Evolutionary conservation across 2,888 invertebrate species (phyloP), one percentile per base, ranked within the genome.

Genomic region (Eucera pruinosa): DNA sequence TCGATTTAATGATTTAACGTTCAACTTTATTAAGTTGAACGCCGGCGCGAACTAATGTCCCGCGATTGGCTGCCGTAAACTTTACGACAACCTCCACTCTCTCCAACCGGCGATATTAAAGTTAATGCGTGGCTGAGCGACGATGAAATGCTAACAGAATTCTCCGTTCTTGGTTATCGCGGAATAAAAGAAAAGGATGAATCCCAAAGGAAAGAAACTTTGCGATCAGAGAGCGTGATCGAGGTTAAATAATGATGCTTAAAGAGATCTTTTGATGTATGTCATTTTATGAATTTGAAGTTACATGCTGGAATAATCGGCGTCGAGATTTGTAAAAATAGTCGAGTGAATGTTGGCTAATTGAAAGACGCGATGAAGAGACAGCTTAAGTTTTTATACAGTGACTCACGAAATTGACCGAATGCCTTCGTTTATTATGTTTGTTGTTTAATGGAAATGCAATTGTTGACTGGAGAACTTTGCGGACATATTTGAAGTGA

Each of bases 1-100:
- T 76, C 77, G 75, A 77, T 82, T 84, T 75, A 82, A 84, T 82
- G 78, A 75, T 82, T 82, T 72, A 75, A 76, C 69, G 69, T 55
- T 62, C 33, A 61, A 81, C 72, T 83, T 74, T 66, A 82, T 82
- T 73, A 68, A 75, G 57, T 78, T 52, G 47, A 48, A 80, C 54
- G 55, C 55, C n/a, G 36, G 64, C 50, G 77, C 48, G 60, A 72
- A 68, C 79, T 64, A 72, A 64, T 64, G 66, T 64, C 60, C 43
- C 54, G 18, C 65, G 78, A 73, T 78, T 39, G 45, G 30, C 47
- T 47, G 67, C 33, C 55, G 64, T 60, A 66, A 77, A 79, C 23
- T 79, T 79, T 76, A 76, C 58, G 67, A 47, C 23, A 39, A 43
- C 25, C 57, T 41, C 50, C 27, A 36, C 30, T 62, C 41, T 13